Percentiles rank a stretch among this genome's conserved stretches.
These are phyloP conservation scores for Zophobas morio DNA, from an alignment of 1,140 invertebrate genomes.

Conservation along the genomic window DNA sequence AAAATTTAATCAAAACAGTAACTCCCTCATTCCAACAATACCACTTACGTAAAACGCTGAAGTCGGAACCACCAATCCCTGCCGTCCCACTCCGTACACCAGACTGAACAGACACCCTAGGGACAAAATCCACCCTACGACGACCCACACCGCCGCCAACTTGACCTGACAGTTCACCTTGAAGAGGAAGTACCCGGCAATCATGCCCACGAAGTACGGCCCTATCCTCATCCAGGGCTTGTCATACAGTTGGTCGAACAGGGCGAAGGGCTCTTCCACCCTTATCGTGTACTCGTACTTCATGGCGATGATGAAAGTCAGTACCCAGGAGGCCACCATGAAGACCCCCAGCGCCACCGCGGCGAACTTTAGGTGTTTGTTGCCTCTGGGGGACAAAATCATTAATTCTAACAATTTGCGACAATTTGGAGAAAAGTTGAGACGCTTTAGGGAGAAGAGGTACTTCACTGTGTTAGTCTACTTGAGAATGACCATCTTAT, in stretches of 20 bases:
- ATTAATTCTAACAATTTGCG: no score
- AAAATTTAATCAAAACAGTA: background rate
- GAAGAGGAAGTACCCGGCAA: slow-evolving; percentile 81
- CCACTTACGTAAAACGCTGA: slow-evolving; percentile 78
- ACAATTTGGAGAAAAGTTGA: no score
- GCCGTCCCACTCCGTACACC: slow-evolving; percentile 84
- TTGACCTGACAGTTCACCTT: slow-evolving; percentile 78
- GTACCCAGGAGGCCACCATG: slow-evolving; percentile 81
- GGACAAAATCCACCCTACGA: slow-evolving; percentile 75
- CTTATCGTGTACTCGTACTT: slow-evolving; percentile 82
- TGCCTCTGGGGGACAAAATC: slow-evolving; percentile 58
- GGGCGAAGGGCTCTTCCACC: slow-evolving; percentile 85
- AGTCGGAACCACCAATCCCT: slow-evolving; percentile 76
- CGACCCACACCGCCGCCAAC: slow-evolving; percentile 73
- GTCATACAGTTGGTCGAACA: slow-evolving; percentile 87
- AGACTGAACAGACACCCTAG: slow-evolving; percentile 74
- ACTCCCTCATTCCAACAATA: background rate
- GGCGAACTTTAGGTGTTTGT: slow-evolving; percentile 69
- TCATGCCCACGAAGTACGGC: slow-evolving; percentile 85
- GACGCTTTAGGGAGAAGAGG: no score
- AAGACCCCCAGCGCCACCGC: slow-evolving; percentile 71
- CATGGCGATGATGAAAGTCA: slow-evolving; percentile 82
- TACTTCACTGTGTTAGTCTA: no score
- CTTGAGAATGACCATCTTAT: no score
- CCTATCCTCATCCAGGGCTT: slow-evolving; percentile 88